Evolutionary conservation across 2,888 invertebrate species (phyloP).

Genomic region (Serripes groenlandicus): DNA sequence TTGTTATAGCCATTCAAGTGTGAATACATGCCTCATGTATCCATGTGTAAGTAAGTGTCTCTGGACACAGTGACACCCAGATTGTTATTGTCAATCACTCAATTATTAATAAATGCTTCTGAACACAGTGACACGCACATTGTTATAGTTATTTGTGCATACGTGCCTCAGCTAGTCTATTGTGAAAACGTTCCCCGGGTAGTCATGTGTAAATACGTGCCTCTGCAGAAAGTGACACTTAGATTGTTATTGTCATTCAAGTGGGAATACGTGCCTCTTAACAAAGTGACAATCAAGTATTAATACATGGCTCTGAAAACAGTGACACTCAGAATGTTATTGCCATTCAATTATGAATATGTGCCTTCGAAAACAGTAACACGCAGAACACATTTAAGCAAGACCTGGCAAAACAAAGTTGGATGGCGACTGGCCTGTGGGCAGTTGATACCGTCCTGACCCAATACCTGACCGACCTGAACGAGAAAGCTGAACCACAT

Average conservation of each 20-base stretch:
- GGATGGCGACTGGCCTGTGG: too few relatives aligned
- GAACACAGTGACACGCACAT: conserved; percentile 20
- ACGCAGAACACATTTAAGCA: too few relatives aligned
- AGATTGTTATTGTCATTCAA: background rate
- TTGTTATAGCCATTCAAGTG: background rate
- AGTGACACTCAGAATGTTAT: too few relatives aligned
- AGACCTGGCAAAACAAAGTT: too few relatives aligned
- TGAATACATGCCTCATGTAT: background rate
- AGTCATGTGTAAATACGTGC: background rate
- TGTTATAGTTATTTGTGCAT: background rate
- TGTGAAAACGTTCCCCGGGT: background rate
- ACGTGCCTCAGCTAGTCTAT: background rate
- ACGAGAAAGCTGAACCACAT: too few relatives aligned
- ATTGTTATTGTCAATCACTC: too few relatives aligned
- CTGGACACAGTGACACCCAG: conserved; percentile 16
- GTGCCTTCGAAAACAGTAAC: too few relatives aligned
- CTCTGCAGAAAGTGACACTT: background rate
- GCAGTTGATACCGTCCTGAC: too few relatives aligned
- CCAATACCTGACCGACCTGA: too few relatives aligned
- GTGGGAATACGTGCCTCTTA: background rate
- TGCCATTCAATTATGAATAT: too few relatives aligned
- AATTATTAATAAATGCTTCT: conserved; percentile 6
- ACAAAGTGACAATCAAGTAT: background rate
- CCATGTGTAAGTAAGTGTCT: background rate
- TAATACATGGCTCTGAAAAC: too few relatives aligned